Base-by-base conservation (phyloP, 2,113 vertebrate genomes). In the Poeciliopsis occidentalis region DNA sequence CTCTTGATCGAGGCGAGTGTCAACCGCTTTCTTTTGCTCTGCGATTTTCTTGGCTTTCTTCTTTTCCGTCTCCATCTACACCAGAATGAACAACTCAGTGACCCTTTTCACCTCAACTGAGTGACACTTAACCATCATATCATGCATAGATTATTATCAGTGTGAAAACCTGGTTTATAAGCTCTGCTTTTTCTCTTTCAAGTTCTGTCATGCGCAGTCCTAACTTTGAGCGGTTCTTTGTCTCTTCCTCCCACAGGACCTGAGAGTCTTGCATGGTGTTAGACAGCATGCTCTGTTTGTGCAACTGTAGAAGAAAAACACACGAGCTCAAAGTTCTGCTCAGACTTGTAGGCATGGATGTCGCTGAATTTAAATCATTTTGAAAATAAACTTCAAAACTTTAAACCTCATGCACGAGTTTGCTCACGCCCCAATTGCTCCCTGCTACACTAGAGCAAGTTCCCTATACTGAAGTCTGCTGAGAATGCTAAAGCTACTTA, bases 1-100 rank as follows among this genome's bases (percentile, higher is more conserved):
- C 95, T 98, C 97, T 82, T 97, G 95, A 66, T 96, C 95, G 79
- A 99, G 93, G 62, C 91, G 92, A 29, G 78, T 65, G 86, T 98
- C 96, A 0, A 95, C 63, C 4, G 94, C 83, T 44, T 87, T 92
- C 78, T 96, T 98, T 85, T 95, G 91, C 63, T 97, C 96, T 0
- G 51, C 24, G 31, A 95, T 81, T 85, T 96, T 96, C 86, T 96
- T 96, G 54, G 92, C 93, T 81, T 95, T 95, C 88, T 96, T 96
- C 87, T 91, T 96, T 84, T 98, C 96, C n/a, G 88, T 91, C 60
- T 96, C 95, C 91, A 95, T 90, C 96, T 99, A 87, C 15, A 82
- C 89, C 75, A 89, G 83, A 88, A n/a, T 29, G 4, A 47, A 61
- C 57, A 73, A 15, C 30, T 1, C 2, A 12, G 37, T 26, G 69